Base-by-base conservation (phyloP, 1,140 invertebrate genomes). In the Melitaea cinxia region DNA sequence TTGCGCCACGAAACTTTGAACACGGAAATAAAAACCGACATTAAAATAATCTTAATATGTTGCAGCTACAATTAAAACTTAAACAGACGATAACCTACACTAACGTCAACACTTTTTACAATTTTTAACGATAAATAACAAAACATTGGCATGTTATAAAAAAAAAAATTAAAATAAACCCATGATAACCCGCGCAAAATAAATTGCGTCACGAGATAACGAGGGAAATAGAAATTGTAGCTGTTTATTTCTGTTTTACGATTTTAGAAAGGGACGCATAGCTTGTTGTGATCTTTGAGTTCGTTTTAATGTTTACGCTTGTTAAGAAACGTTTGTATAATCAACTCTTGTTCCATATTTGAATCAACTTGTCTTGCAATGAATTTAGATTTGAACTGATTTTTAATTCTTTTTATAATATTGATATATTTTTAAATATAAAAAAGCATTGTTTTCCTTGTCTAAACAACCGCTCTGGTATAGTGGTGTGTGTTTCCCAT, bases 171-270 rank as follows among this genome's bases (percentile, higher is more conserved):
- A 37, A 37, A n/a, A 37, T n/a, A 37, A 37, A 37, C 35, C 5
- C n/a, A n/a, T 14, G 35, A 37, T 37, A 37, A 37, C 35, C 35
- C 35, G n/a, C 35, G 35, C 35, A 4, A n/a, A 37, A 15, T 37
- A 14, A 37, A 37, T 37, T 37, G 35, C 35, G 35, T 37, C 35
- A 37, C 35, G n/a, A 14, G 35, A 37, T 37, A 37, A 37, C 12
- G n/a, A n/a, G 35, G 5, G 12, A 3, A 37, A 6, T 26, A 15
- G 35, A 37, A 37, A 37, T 37, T 15, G 35, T 15, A 15, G n/a
- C n/a, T 4, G 30, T 14, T 37, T 14, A 12, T 37, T 37, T 14
- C 4, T 15, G n/a, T n/a, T n/a, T 0, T 37, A 37, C n/a, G n/a
- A 37, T n/a, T 12, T 37, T 37, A 37, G 14, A 37, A 37, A 37